Base-by-base conservation (phyloP, 2,888 invertebrate species). In the Griposia aprilina region DNA sequence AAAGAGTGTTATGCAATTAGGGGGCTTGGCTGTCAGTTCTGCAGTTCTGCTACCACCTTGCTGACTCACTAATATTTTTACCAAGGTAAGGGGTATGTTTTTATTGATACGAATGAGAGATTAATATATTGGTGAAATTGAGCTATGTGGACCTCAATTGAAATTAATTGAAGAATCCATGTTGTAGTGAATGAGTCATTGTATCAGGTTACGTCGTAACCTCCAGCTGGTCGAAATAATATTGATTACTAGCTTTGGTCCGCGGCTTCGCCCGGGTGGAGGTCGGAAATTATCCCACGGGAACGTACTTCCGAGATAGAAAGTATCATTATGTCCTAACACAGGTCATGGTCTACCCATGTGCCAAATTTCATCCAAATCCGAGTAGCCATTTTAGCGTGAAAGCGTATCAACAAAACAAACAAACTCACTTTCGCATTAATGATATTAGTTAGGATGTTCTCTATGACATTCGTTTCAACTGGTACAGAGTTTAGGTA, bases 151-250 rank as follows among this genome's bases (percentile, higher is more conserved):
- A 55, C 30, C 8, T 41, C 83, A 80, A 82, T 82, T 82, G 55
- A 76, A 78, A 71, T 62, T 71, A 78, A 81, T 67, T 80, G 76
- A 80, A 60, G 60, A 76, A 62, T 80, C n/a, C 48, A 67, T 23
- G 26, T 62, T 76, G 48, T 26, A 23, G n/a, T 55, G n/a, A 50
- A 67, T 50, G 76, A 80, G 66, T 67, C 67, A 80, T 67, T 62
- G 52, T 60, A 62, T 67, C 55, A 41, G 48, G 67, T 82, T 82
- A 80, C 67, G 76, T 82, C 80, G 11, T 76, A 82, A 15, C 52
- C 26, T 59, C 50, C 26, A 76, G 60, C 36, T 76, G 67, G 4
- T 41, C 2, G 60, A 57, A 74, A 66, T 59, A 41, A 11, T 55
- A n/a, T 72, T 70, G 55, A 48, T 55, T 5, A 57, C 7, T 41